Conservation (phyloP, 2,888 invertebrate species). For the Pseudoips prasinana region DNA sequence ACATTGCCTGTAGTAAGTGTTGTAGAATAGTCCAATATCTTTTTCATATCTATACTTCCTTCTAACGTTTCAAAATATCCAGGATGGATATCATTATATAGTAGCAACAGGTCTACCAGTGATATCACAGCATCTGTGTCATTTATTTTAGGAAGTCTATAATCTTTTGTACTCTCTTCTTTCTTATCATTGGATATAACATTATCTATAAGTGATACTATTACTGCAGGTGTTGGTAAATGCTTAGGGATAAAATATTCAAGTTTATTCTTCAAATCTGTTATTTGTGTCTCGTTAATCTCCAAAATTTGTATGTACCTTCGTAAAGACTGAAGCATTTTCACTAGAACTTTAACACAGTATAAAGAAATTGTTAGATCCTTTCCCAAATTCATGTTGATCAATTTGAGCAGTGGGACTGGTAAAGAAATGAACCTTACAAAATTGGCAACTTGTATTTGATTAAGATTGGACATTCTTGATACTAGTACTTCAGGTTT, state of each 20-base stretch:
- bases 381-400: slow-evolving; percentile 55
- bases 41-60: slow-evolving; percentile 67
- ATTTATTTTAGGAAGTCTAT: slow-evolving; percentile 53
- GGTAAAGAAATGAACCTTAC: slow-evolving; percentile 76
- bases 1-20: slow-evolving; percentile 46
- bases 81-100: slow-evolving; percentile 69
- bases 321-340: slow-evolving; percentile 78
- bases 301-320: slow-evolving; percentile 78
- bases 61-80: slow-evolving; percentile 71
- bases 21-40: slow-evolving; percentile 59
- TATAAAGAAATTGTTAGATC: slow-evolving; percentile 68
- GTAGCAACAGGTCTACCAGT: slow-evolving; percentile 61
- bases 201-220: slow-evolving; percentile 60
- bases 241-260: slow-evolving; percentile 74
- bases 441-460: slow-evolving; percentile 77
- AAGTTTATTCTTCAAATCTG: slow-evolving; percentile 61
- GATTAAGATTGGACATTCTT: slow-evolving; percentile 65
- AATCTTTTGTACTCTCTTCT: slow-evolving; percentile 41
- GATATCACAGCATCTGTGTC: slow-evolving; percentile 56
- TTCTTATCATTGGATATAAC: slow-evolving; percentile 43
- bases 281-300: slow-evolving; percentile 46
- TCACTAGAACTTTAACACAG: slow-evolving; percentile 75
- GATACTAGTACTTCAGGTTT: slow-evolving; percentile 74
- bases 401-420: slow-evolving; percentile 69
- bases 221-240: slow-evolving; percentile 55